Evolutionary conservation across 2,888 invertebrate species (phyloP).

Genomic region (Melanchra persicariae): DNA sequence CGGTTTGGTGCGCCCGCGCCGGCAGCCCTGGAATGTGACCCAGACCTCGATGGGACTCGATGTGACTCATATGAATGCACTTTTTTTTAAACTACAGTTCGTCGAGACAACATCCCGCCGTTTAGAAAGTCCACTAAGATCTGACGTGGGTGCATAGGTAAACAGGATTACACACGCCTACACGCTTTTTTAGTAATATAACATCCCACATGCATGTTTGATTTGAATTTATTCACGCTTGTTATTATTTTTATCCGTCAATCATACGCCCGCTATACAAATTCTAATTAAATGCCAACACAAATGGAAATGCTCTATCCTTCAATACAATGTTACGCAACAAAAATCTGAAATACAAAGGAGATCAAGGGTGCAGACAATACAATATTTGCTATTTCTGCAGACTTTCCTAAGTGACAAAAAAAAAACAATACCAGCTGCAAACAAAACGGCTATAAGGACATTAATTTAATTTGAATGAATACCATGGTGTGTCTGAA

Average conservation of each 20-base stretch:
- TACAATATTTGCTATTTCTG: conserved; percentile 1
- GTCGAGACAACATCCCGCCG: conserved; percentile 70
- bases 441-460: conserved; percentile 16
- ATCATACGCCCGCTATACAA: conserved; percentile 53
- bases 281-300: conserved; percentile 42
- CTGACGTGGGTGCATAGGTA: conserved; percentile 84
- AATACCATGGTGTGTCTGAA: conserved; percentile 57
- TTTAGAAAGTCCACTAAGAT: conserved; percentile 82
- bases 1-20: conserved; percentile 77
- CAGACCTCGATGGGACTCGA: conserved; percentile 85
- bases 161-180: conserved; percentile 82
- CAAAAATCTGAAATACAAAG: conserved; percentile 42
- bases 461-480: conserved; percentile 38
- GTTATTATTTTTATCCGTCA: conserved; percentile 49
- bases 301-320: conserved; percentile 45
- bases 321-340: conserved; percentile 39
- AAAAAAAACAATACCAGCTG: conserved; percentile 27
- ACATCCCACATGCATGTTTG: conserved; percentile 70
- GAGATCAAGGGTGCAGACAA: conserved; percentile 43
- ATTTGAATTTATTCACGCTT: conserved; percentile 63
- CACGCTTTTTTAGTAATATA: conserved; percentile 72
- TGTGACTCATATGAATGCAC: conserved; percentile 84
- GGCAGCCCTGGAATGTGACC: conserved; percentile 87
- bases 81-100: conserved; percentile 74
- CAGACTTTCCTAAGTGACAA: not conserved